Evolutionary conservation across 2,797 vertebrate genomes (phyloP), one percentile per base, ranked within the genome.

Genomic region (Gouania willdenowi): DNA sequence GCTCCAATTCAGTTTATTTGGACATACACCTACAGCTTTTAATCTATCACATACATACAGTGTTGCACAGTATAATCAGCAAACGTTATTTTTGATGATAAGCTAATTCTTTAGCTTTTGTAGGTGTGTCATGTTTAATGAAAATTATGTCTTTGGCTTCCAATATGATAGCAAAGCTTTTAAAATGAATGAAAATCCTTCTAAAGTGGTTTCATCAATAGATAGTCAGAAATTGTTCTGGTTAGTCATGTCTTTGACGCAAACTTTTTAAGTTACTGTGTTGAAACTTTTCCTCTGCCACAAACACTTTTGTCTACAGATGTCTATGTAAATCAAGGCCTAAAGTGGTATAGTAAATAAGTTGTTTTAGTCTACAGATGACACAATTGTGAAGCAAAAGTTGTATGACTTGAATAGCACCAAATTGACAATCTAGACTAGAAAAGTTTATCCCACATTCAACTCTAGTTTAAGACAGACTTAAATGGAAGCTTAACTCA

Each of bases 301-400:
- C 26, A 75, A 73, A 71, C 5, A 6, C 47, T 25, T 50, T 63
- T 12, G 2, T 69, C 25, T 64, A 54, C 71, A 51, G 41, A 38
- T 40, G 58, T 47, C 69, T 73, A 82, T 79, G 79, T 79, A 84
- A 85, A 79, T 72, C 45, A 89, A 89, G 85, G 79, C 82, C 84
- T 83, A 83, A 27, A 50, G 49, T 77, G 84, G 84, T 84, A 44
- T 44, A 54, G 62, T 51, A 56, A 46, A 70, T 63, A 65, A 65
- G 51, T 60, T 44, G 39, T 37, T 67, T 54, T 55, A 39, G 35
- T 46, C 29, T 66, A 66, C 57, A 39, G 30, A 47, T 57, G 41
- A 71, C 41, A 64, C 10, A 45, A 25, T 22, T 48, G 32, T 76
- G 51, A 25, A 71, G 56, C 58, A 77, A 63, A 62, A 33, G 23